These are phyloP conservation scores for Lithophane ornitopus DNA, from an alignment of 2,888 invertebrate genomes.

Conservation along the genomic window DNA sequence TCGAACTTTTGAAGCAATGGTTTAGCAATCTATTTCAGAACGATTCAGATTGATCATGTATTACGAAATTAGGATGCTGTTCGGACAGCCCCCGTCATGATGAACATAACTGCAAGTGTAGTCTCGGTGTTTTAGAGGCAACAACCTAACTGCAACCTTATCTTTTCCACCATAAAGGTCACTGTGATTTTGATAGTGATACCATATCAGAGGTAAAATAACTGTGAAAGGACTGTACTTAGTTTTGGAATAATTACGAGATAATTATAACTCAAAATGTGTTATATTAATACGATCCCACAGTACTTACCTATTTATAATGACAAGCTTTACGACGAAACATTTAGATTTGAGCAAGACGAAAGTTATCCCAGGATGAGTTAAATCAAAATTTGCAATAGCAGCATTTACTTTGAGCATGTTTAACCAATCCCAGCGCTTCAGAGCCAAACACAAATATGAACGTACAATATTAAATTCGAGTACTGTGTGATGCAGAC, in stretches of 20 bases:
- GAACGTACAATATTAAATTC: slow-evolving; percentile 35
- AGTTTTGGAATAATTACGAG: not conserved
- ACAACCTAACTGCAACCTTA: not conserved
- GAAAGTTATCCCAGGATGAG: slow-evolving; percentile 4
- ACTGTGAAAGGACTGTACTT: not conserved
- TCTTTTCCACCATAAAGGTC: not conserved
- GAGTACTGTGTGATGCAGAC: slow-evolving; percentile 35
- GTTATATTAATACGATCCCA: not conserved
- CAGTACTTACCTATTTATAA: slow-evolving; percentile 5
- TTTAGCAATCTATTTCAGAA: no score
- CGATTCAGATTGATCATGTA: no score
- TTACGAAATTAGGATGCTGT: no score
- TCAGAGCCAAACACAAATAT: slow-evolving; percentile 43
- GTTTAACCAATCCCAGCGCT: slow-evolving; percentile 35
- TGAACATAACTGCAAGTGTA: not conserved
- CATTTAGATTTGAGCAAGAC: not conserved
- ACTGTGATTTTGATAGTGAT: not conserved
- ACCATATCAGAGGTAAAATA: not conserved
- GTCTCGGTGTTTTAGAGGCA: not conserved
- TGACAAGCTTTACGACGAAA: slow-evolving; percentile 9
- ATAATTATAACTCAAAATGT: not conserved
- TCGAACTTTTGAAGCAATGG: no score
- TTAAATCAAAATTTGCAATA: slow-evolving; percentile 29
- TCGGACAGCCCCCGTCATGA: not conserved
- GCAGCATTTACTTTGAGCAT: slow-evolving; percentile 31